Conservation (phyloP, 2,888 invertebrate species). For the Dasypogon diadema region DNA sequence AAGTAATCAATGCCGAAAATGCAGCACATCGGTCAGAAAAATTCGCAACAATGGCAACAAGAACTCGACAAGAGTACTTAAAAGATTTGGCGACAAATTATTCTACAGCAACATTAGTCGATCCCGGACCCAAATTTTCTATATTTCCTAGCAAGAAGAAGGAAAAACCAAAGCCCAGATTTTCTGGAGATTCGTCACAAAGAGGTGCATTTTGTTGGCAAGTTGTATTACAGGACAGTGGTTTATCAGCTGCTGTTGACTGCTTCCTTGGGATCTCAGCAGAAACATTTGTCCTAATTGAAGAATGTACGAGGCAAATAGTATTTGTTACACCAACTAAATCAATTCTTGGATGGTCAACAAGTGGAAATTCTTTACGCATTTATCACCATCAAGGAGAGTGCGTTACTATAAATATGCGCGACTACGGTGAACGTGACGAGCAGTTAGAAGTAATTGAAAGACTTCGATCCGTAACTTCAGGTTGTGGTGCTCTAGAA, state of each 20-base stretch:
- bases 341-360: conserved; percentile 77
- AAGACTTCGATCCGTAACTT: conserved; percentile 81
- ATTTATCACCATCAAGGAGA: conserved; percentile 95
- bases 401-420: conserved; percentile 84
- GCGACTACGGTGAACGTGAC: conserved; percentile 77
- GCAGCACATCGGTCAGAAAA: conserved; percentile 96
- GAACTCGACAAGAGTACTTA: conserved; percentile 94
- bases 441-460: conserved; percentile 83
- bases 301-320: conserved; percentile 83
- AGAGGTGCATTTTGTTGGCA: conserved; percentile 87
- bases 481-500: conserved; percentile 82
- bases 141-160: conserved; percentile 82
- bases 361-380: conserved; percentile 75
- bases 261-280: conserved; percentile 88
- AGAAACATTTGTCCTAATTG: conserved; percentile 88
- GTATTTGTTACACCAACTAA: conserved; percentile 88
- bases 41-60: conserved; percentile 96
- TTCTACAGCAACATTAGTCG: conserved; percentile 83
- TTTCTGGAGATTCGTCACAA: conserved; percentile 79
- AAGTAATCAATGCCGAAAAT: conserved; percentile 97
- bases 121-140: conserved; percentile 86
- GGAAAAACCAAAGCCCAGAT: conserved; percentile 79
- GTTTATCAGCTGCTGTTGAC: conserved; percentile 75
- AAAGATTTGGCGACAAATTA: conserved; percentile 92
- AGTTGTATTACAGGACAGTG: conserved; percentile 80